Base-by-base conservation (phyloP, 2,888 invertebrate genomes). In the Stomorhina lunata region DNA sequence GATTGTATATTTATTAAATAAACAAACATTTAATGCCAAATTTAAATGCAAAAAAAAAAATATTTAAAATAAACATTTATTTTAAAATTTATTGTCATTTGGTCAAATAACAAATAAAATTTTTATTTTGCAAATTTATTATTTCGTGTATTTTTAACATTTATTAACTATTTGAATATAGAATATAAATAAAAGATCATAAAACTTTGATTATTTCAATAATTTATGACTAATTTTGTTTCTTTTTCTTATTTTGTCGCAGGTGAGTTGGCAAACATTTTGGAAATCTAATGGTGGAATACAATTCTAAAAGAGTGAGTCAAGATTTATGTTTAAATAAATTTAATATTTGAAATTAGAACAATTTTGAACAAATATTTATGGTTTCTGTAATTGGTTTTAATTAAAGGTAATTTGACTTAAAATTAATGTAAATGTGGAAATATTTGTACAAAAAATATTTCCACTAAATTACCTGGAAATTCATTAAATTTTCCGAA, bases 221-320 rank as follows among this genome's bases (percentile, higher is more conserved):
- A 77, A 73, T 71, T 73, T 55, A 81, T 81, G 45, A 25, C 55
- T 45, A 63, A 48, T 81, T 68, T 68, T 5, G 43, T 45, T 72
- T 15, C 59, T 71, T 29, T 27, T 29, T 53, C 50, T 68, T 37
- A 53, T 69, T 40, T 66, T 32, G 27, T 81, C 73, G 27, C 81
- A 81, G 81, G 81, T 81, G 73, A 81, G 81, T 78, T 81, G 68
- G 61, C 43, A 61, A 53, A 53, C 29, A 7, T 15, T 78, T 78
- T 57, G 48, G 15, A 63, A 61, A 22, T 29, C 2, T 10, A 29
- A 9, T 15, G 20, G 9, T 37, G n/a, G 4, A 15, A 43, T 48
- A 48, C 48, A 27, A 45, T 59, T 25, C 32, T 17, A n/a, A n/a
- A n/a, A 61, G 12, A 37, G 73, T 65, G 50, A 72, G 72, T 37